Conservation (phyloP, 35 echinoderm and acorn worm genomes). For the Lytechinus variegatus region DNA sequence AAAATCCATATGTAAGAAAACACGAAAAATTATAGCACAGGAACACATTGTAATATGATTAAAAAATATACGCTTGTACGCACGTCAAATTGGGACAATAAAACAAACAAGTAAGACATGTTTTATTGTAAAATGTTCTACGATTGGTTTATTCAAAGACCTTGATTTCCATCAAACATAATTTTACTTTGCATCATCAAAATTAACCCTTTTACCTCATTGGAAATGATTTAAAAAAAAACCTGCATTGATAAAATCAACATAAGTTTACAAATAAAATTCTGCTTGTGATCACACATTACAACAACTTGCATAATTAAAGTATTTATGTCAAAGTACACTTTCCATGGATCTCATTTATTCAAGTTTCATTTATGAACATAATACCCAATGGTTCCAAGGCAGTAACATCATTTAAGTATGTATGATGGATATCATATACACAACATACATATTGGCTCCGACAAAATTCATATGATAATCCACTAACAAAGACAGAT, state of each 20-base stretch:
- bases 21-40: too few species aligned
- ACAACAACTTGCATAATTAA: not conserved
- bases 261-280: not conserved
- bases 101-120: not conserved
- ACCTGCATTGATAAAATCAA: not conserved
- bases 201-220: not conserved
- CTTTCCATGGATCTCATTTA: not conserved
- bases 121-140: not conserved
- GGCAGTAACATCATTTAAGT: not conserved
- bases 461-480: not conserved
- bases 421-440: not conserved
- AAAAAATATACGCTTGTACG: too few species aligned
- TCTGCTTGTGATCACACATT: not conserved
- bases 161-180: not conserved
- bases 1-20: too few species aligned
- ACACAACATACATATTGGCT: not conserved
- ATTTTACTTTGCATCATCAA: not conserved
- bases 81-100: too few species aligned
- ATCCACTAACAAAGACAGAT: not conserved
- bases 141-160: not conserved
- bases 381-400: not conserved
- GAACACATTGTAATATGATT: too few species aligned
- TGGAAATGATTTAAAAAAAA: constrained; percentile 1
- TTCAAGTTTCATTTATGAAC: not conserved
- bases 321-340: not conserved